These are phyloP conservation scores for Strix aluco DNA, from an alignment of 2,113 vertebrate genomes.

Conservation along the genomic window DNA sequence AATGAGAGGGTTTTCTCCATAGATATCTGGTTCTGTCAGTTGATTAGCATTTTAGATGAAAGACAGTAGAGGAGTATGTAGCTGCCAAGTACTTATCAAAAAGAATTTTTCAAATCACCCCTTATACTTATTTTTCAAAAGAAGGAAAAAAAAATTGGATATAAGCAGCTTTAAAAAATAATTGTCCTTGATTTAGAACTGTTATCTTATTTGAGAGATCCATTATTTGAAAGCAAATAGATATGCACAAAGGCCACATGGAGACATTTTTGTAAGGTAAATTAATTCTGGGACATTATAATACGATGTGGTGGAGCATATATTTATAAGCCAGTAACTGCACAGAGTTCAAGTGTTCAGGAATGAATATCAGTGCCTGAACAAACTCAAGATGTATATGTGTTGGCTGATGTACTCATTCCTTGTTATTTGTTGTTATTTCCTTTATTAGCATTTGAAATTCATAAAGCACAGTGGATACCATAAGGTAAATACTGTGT, in stretches of 20 bases:
- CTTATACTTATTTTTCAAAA: neutral
- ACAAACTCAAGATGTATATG: constrained; percentile 30
- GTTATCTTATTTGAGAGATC: neutral
- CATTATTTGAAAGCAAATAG: neutral
- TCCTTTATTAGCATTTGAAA: constrained; percentile 55
- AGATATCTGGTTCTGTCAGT: neutral
- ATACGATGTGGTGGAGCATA: neutral
- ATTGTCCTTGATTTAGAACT: neutral
- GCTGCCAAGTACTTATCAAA: neutral
- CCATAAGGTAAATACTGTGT: neutral
- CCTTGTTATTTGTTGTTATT: constrained; percentile 32
- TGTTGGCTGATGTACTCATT: constrained; percentile 37
- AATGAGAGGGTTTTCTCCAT: neutral
- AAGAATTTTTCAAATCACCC: neutral
- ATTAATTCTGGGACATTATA: neutral
- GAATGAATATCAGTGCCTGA: constrained; percentile 45
- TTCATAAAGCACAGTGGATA: constrained; percentile 9
- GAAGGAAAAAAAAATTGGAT: neutral
- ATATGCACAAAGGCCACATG: neutral
- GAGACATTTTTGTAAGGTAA: neutral
- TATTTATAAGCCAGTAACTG: constrained; percentile 5
- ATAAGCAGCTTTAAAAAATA: neutral
- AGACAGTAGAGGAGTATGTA: neutral
- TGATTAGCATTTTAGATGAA: constrained; percentile 5
- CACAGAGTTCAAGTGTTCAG: neutral